Evolutionary conservation across 1,140 invertebrate genomes (phyloP), one percentile per base, ranked within the genome.

Genomic region (Drosophila orosa): DNA sequence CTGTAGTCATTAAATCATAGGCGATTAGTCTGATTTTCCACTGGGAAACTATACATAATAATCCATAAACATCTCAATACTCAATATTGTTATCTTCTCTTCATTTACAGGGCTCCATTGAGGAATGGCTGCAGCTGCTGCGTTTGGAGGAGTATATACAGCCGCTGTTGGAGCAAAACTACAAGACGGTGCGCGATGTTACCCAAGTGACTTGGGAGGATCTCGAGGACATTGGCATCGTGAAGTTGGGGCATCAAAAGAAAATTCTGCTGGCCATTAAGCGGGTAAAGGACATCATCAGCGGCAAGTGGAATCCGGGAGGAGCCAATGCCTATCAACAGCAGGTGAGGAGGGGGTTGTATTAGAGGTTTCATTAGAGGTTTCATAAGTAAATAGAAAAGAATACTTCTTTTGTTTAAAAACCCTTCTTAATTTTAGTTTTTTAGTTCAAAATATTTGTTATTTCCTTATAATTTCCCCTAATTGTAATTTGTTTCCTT

Each of bases 191-290:
- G 45, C 96, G 98, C 81, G 96, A 97, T 92, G 96, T 97, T 48
- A 97, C 97, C 37, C 97, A 99, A 89, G 94, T 99, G 39, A 98
- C 97, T 66, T 99, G 98, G 98, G 99, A 99, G 94, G 99, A 99
- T 93, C 94, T 99, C 77, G 99, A 99, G 93, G 99, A 99, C 89
- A 98, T 99, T 92, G 99, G 99, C 50, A 99, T 99, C 77, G 95
- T 97, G 29, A 95, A 96, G 86, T 92, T 98, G 89, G 99, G 99
- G 25, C 99, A 99, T 92, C 98, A 99, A 92, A 99, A 99, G 94
- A 98, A 99, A 93, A 96, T 99, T 74, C 95, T 98, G 79, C 93
- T 99, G 77, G 98, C 98, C 57, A 99, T 99, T 78, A 99, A 99
- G 92, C 94, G 98, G 92, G 95, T 99, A 15, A 99, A 99, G 93